Conservation (phyloP, 2,113 vertebrate species). For the Morone chrysops region DNA sequence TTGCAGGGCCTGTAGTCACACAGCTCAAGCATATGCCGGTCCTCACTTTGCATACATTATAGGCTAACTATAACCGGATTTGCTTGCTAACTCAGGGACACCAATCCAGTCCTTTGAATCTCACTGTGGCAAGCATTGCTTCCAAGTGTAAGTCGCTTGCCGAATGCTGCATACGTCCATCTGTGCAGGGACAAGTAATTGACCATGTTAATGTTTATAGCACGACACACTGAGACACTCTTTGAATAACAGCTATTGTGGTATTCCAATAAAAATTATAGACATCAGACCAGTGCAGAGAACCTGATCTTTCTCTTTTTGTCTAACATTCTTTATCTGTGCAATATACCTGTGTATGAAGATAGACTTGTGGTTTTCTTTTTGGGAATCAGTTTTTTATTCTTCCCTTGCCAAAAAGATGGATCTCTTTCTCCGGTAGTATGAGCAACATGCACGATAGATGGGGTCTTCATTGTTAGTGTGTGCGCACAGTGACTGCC, state of each 20-base stretch:
- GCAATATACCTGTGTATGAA: background rate
- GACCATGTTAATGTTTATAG: conserved; percentile 43
- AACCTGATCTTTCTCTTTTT: conserved; percentile 12
- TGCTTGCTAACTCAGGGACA: conserved; percentile 56
- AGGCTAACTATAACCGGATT: conserved; percentile 75
- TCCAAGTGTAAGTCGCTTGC: conserved; percentile 55
- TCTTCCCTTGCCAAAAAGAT: conserved; percentile 10
- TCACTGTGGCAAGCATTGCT: conserved; percentile 43
- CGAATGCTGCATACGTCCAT: conserved; percentile 35
- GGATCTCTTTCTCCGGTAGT: conserved; percentile 6
- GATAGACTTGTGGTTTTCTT: background rate
- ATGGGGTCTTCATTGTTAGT: conserved; percentile 48
- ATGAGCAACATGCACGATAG: conserved; percentile 30
- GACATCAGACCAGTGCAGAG: conserved; percentile 4
- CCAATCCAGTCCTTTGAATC: conserved; percentile 58
- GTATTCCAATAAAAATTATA: conserved; percentile 44
- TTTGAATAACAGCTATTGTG: conserved; percentile 58
- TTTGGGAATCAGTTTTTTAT: conserved; percentile 20
- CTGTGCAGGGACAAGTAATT: conserved; percentile 43
- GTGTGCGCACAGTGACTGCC: conserved; percentile 44
- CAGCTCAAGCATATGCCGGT: conserved; percentile 52
- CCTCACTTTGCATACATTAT: conserved; percentile 69
- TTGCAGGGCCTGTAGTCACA: conserved; percentile 53
- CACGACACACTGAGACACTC: conserved; percentile 25
- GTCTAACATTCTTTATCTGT: background rate